A percentile compares a stretch with the other conserved stretches of the same genome.
Evolutionary conservation across 2,113 vertebrate species (phyloP).

Genomic region (Mionectes macconnelli): DNA sequence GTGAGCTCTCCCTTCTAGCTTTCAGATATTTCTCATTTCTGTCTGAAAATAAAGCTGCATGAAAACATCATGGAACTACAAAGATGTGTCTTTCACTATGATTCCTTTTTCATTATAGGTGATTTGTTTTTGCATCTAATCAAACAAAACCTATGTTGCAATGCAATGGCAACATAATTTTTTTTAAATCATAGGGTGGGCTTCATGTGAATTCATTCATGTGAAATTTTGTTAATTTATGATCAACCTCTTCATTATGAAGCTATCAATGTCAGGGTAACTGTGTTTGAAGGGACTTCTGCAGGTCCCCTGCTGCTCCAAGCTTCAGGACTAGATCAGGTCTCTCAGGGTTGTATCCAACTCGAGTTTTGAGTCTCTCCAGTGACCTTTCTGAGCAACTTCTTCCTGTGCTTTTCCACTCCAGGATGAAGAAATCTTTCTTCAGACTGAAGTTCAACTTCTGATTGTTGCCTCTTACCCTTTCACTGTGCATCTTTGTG

Average conservation of each 20-base stretch:
- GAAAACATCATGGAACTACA: background rate
- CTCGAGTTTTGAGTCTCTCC: background rate
- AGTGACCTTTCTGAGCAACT: background rate
- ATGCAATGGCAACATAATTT: background rate
- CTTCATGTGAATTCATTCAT: accelerated
- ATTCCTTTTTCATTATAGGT: background rate
- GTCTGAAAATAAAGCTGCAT: background rate
- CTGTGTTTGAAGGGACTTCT: background rate
- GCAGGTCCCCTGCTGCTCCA: background rate
- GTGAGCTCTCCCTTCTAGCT: background rate
- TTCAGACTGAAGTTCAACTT: background rate
- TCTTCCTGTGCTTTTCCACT: background rate
- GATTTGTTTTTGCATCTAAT: background rate
- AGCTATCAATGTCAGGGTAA: background rate
- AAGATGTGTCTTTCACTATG: background rate
- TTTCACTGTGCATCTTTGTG: background rate
- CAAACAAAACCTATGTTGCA: background rate
- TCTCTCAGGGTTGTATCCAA: background rate
- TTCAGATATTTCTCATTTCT: background rate
- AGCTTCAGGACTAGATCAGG: background rate
- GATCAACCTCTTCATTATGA: background rate
- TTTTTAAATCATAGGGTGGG: accelerated
- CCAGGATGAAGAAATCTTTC: background rate
- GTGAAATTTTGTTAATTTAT: background rate
- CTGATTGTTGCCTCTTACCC: background rate